Base-by-base conservation (phyloP, 2,797 vertebrate genomes). In the Gymnoscopelus microlampas region DNA sequence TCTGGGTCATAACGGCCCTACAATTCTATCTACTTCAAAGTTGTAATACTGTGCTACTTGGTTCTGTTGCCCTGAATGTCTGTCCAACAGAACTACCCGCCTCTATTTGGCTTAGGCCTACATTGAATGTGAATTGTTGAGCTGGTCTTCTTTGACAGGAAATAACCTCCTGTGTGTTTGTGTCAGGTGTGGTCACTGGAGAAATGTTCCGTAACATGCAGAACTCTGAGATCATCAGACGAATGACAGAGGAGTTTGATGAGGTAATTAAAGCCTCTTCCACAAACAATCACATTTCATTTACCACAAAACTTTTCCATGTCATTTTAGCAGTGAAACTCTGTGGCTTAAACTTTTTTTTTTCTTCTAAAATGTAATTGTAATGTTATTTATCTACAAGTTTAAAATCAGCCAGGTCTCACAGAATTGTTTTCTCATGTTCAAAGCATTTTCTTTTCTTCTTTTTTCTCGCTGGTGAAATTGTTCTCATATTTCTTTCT, bases 121-220 rank as follows among this genome's bases (percentile, higher is more conserved):
- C 58, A 12, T 23, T 65, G 6, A 14, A 50, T 14, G 48, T 50
- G 10, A 14, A 3, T 50, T 51, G 50, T 13, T 13, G 50, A 51
- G 50, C 50, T 51, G 12, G 50, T 13, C 13, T 1, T 51, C 12
- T 51, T 51, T 15, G n/a, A 7, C 13, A 51, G 13, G 4, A 51
- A 51, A 51, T 51, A 13, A n/a, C 68, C 29, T 70, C 5, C 7
- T 0, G 1, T 68, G 8, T 79, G 39, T 71, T 15, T 82, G 81
- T 86, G 80, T 76, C 83, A 99, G 98, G 98, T 86, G 96, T 98
- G 85, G 97, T 99, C 86, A 95, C 95, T 82, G 96, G 95, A 77
- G 97, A 99, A 91, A 99, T 99, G 98, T 99, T 99, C 85, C 94
- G 97, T 74, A 97, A 99, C 84, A 98, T 99, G 98, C 98, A 99